Conservation (phyloP, 2,888 invertebrate genomes). For the Terebella lapidaria region DNA sequence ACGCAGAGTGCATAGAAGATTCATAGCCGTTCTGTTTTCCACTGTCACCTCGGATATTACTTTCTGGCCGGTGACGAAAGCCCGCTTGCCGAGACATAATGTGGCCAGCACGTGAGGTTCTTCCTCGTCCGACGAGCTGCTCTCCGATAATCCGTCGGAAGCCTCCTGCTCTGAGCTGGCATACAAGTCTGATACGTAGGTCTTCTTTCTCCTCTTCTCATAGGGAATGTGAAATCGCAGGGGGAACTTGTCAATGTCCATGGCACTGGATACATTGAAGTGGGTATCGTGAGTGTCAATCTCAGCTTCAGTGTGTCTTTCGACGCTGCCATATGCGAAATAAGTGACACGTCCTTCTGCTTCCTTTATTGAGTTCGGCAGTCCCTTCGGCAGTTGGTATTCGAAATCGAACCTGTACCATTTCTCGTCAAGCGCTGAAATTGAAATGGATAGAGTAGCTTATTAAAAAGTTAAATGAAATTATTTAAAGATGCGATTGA, state of each 20-base stretch:
- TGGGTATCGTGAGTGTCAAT: constrained; percentile 5
- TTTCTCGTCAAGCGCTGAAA: constrained; percentile 9
- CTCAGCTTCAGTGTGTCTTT: not conserved
- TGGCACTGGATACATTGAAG: constrained; percentile 1
- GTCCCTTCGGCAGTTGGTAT: constrained; percentile 3
- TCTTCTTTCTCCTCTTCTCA: not conserved
- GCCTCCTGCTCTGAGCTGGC: not conserved
- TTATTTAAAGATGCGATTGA: no score
- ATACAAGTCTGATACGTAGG: not conserved
- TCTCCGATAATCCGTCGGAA: not conserved
- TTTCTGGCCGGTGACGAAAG: not conserved
- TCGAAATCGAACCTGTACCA: constrained; percentile 13
- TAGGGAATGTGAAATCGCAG: not conserved
- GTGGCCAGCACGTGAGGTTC: constrained; percentile 1
- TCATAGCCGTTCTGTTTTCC: not conserved
- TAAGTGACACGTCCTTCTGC: constrained; percentile 1
- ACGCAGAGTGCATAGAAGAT: not conserved
- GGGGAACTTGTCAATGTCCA: constrained; percentile 7
- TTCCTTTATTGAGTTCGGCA: constrained; percentile 4
- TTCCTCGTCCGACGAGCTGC: not conserved
- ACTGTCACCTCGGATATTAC: constrained; percentile 6
- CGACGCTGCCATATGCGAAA: constrained; percentile 3
- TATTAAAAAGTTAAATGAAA: no score
- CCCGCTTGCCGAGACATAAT: constrained; percentile 1
- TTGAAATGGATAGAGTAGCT: not conserved